A percentile compares a stretch with the other conserved stretches of the same genome.
Conservation (phyloP, 2,113 vertebrate species). For the Taxidea taxus region DNA sequence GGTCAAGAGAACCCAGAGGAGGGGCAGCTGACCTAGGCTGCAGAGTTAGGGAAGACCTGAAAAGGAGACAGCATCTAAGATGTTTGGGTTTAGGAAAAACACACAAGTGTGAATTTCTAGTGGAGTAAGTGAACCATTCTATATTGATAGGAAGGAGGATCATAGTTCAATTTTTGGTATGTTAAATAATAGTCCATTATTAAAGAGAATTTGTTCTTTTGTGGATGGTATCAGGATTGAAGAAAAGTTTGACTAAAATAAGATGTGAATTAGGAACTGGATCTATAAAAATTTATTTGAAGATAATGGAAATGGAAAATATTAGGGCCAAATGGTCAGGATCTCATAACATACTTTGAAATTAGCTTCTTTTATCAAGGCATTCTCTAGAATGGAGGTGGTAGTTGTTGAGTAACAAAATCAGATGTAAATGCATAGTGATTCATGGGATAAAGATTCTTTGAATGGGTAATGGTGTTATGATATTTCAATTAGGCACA, state of each 20-base stretch:
- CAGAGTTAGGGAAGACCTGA: neutral
- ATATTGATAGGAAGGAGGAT: neutral
- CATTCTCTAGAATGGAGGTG: neutral
- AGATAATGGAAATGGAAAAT: neutral
- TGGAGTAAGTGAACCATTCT: neutral
- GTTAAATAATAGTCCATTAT: neutral
- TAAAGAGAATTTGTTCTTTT: neutral
- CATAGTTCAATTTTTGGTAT: neutral
- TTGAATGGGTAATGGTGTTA: neutral
- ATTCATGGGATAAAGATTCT: neutral
- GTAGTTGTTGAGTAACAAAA: neutral
- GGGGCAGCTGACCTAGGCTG: neutral
- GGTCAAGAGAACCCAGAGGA: neutral
- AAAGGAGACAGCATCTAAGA: neutral
- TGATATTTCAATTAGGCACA: neutral
- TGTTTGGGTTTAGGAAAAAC: neutral
- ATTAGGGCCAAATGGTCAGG: neutral
- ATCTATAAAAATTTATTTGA: constrained; percentile 20
- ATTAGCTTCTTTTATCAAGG: neutral
- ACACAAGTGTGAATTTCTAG: neutral
- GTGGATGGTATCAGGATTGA: neutral
- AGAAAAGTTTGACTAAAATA: neutral
- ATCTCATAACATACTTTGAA: neutral
- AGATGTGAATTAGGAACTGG: neutral
- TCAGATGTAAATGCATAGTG: neutral